phyloP scores from a whole-genome alignment of 2,888 invertebrate genomes.

The Synergus itoensis region DNA sequence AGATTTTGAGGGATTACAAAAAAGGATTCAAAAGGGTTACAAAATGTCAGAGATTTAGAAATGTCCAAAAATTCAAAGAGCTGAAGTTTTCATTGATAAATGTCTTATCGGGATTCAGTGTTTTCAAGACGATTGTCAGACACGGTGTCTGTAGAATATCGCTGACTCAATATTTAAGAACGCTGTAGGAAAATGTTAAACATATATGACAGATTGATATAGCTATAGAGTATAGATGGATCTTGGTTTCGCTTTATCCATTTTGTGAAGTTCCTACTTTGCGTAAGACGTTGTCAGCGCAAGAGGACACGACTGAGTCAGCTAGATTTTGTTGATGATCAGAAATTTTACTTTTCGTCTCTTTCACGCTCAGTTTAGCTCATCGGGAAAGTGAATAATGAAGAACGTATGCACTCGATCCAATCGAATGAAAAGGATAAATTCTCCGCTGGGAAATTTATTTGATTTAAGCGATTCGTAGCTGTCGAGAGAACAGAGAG shows the following conservation, averaged over 20 bases:
- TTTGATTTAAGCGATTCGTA: too few relatives aligned
- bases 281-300: constrained; percentile 25
- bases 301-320: constrained; percentile 25
- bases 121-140: not conserved
- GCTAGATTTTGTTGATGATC: constrained; percentile 8
- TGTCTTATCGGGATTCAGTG: not conserved
- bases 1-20: not conserved
- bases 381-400: constrained; percentile 17
- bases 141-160: not conserved
- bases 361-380: not conserved
- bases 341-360: not conserved
- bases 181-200: constrained; percentile 3
- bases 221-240: not conserved
- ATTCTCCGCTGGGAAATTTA: too few relatives aligned
- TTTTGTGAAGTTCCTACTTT: constrained; percentile 32
- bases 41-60: not conserved
- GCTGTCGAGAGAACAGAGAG: too few relatives aligned
- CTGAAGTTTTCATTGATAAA: not conserved
- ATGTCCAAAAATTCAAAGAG: too few relatives aligned
- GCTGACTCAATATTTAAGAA: constrained; percentile 3
- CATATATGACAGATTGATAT: constrained; percentile 3
- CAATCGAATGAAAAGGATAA: not conserved
- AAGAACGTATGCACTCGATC: not conserved
- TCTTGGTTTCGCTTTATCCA: constrained; percentile 20
- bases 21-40: not conserved